Base-by-base conservation (phyloP, 2,113 vertebrate species). In the Pipa parva region DNA sequence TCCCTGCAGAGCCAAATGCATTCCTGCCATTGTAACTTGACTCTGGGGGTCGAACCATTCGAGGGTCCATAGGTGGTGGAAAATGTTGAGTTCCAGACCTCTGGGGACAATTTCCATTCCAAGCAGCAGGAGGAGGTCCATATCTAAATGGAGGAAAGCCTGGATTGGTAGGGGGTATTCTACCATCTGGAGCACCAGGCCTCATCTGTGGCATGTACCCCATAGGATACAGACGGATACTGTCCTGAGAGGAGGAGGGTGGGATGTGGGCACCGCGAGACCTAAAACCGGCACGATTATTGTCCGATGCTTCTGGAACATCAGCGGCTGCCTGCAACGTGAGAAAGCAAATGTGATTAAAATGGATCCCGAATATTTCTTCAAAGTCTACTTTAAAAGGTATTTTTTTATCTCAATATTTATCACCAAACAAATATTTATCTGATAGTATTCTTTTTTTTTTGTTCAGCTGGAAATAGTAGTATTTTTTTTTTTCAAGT, bases 191-290 rank as follows among this genome's bases (percentile, higher is more conserved):
- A 8, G 29, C 17, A 8, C 24, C 13, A 0, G 78, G 72, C 69
- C 78, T 78, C 48, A 56, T 10, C 0, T 79, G 71, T 22, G 91
- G 87, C 29, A 87, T 76, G 59, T 87, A 87, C 21, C 81, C 83
- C 50, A 85, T 76, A 64, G 88, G 87, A 74, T 93, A 93, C 74
- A 92, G 69, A 59, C 73, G 88, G 0, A 87, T 78, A 0, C 97
- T 92, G 0, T 92, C 39, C 84, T 0, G 87, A 3, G 92, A 86
- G 63, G 91, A 93, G 52, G 91, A 65, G 4, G 89, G 56, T 1
- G 88, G 71, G 0, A 92, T 87, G 25, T 87, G 89, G 1, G 92
- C 82, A 0, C 92, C 90, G 6, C 92, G 46, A 3, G 17, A 25
- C 1, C 64, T 37, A 17, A 24, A 51, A 36, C 51, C 36, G 7